phyloP scores from a whole-genome alignment of 2,797 vertebrate genomes.

The Clarias fuscus region DNA sequence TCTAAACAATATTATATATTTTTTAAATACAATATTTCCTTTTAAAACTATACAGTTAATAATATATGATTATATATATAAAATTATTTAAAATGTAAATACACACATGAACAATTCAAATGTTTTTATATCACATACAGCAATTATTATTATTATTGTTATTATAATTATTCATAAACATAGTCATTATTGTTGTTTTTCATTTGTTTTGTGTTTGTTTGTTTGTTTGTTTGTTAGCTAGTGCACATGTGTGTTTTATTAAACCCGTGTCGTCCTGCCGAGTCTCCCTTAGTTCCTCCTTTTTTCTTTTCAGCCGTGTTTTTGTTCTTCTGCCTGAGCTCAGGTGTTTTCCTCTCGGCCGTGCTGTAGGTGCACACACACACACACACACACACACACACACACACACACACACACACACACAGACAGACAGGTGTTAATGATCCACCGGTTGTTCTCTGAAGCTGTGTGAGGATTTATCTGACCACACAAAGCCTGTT shows the following conservation, averaged over 20 bases:
- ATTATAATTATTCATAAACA: not conserved
- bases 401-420: too few relatives aligned
- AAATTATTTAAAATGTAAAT: not conserved
- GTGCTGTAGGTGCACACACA: not conserved
- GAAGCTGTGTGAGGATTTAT: conserved; percentile 6
- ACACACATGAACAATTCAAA: not conserved
- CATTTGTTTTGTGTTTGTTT: not conserved
- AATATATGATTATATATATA: too few relatives aligned
- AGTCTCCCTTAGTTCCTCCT: not conserved
- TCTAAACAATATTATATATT: too few relatives aligned
- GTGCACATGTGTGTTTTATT: not conserved
- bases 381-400: too few relatives aligned
- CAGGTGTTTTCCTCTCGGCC: not conserved
- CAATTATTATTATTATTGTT: not conserved
- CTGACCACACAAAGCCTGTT: conserved; percentile 17
- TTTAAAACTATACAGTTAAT: too few relatives aligned
- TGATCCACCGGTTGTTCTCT: not conserved
- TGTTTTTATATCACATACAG: not conserved
- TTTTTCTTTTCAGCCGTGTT: not conserved
- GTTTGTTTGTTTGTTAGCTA: not conserved
- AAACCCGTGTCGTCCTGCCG: not conserved
- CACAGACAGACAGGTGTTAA: conserved; percentile 21
- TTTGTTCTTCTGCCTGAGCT: not conserved
- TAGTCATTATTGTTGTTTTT: not conserved
- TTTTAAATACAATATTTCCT: not conserved